Base-by-base conservation (phyloP, 2,888 invertebrate genomes). In the Apomyelois bistriatella region DNA sequence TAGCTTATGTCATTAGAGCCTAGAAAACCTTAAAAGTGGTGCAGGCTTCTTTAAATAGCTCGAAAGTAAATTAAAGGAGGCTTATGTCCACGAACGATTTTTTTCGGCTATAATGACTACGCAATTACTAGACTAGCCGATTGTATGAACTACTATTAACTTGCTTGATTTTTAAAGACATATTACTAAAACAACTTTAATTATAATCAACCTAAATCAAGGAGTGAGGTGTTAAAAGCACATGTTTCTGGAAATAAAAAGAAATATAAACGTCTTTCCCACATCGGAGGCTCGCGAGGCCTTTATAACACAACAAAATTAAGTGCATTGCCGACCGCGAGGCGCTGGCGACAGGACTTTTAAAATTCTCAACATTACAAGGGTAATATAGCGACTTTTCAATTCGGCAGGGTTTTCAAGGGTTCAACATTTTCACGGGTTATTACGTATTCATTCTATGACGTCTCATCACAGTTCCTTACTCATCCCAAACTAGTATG, bases 221-320 rank as follows among this genome's bases (percentile, higher is more conserved):
- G 52, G 57, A 60, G 51, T 46, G 55, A 46, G 32, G 46, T 46
- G 46, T 56, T 41, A 60, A 57, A 65, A 70, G 59, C 46, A 54
- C 42, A 51, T 54, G 60, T 64, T 64, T 57, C 64, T 63, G 58
- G 56, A 59, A 48, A 53, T 58, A 61, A 60, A 59, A 40, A 16
- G 40, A 40, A 40, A 40, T 60, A 53, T 60, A 53, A 64, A 69
- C 64, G 68, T 62, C 62, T 66, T 65, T 70, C 71, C 68, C 64
- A 70, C 65, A 66, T 56, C 48, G 49, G 42, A 47, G 10, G 64
- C 78, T 76, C 77, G 79, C 79, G 64, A 78, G 64, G 54, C 54
- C 47, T 53, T 58, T 66, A 68, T 76, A 70, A 74, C 66, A 69
- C 67, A 62, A 62, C 40, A 61, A 58, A 60, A 55, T 58, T 58